phyloP scores from a whole-genome alignment of 2,888 invertebrate genomes.

The Limenitis camilla region DNA sequence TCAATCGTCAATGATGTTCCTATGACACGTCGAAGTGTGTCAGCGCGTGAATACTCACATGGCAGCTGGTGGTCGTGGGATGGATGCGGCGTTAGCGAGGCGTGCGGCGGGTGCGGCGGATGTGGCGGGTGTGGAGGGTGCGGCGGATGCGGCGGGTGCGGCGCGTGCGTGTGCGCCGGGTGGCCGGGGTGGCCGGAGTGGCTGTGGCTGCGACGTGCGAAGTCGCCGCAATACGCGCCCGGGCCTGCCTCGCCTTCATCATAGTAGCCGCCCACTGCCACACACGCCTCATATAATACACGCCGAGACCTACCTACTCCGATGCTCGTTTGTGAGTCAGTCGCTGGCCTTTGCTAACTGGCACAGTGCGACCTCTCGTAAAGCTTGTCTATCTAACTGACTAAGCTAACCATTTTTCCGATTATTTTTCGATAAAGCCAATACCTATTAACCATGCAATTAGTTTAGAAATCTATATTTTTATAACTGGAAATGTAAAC shows the following conservation, averaged over 20 bases:
- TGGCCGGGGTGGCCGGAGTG: slow-evolving; percentile 32
- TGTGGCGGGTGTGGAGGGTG: slow-evolving; percentile 28
- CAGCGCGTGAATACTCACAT: slow-evolving; percentile 47
- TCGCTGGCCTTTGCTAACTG: slow-evolving; percentile 33
- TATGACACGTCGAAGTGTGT: neutral
- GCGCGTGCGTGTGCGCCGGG: slow-evolving; percentile 41
- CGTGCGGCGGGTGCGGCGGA: slow-evolving; percentile 37
- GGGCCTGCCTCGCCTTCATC: slow-evolving; percentile 55
- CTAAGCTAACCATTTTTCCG: slow-evolving; percentile 27
- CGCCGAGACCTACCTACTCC: slow-evolving; percentile 51
- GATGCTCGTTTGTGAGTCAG: slow-evolving; percentile 17
- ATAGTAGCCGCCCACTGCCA: slow-evolving; percentile 72
- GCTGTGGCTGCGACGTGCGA: slow-evolving; percentile 45
- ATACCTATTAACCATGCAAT: slow-evolving; percentile 56
- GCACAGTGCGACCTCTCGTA: slow-evolving; percentile 40
- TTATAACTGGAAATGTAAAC: slow-evolving; percentile 14
- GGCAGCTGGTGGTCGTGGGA: slow-evolving; percentile 52
- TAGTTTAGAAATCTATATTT: slow-evolving; percentile 35
- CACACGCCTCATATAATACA: slow-evolving; percentile 54
- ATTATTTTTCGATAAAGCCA: slow-evolving; percentile 44
- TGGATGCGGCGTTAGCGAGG: too few relatives aligned
- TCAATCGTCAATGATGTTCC: neutral
- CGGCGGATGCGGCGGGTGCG: slow-evolving; percentile 28
- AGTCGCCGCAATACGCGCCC: slow-evolving; percentile 55
- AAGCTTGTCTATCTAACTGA: slow-evolving; percentile 22